Percentiles rank a stretch among this genome's conserved stretches.
phyloP scores from a whole-genome alignment of 2,113 vertebrate species.

The rat (Rattus norvegicus) region DNA sequence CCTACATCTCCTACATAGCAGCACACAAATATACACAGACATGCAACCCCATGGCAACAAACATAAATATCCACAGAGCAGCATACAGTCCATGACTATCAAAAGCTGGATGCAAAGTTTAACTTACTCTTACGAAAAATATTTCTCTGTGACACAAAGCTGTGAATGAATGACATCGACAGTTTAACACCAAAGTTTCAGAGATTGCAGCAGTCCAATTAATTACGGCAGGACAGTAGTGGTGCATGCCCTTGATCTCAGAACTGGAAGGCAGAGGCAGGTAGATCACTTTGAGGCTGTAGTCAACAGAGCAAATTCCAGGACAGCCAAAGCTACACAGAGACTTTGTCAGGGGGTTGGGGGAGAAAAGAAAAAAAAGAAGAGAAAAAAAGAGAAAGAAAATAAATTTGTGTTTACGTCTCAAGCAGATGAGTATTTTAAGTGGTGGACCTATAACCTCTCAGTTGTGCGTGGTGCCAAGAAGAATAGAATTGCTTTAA shows the following conservation, averaged over 20 bases:
- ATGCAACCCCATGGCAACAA: background rate
- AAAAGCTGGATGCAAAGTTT: background rate
- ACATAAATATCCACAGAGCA: background rate
- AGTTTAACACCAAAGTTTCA: slow-evolving; percentile 41
- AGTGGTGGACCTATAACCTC: slow-evolving; percentile 71
- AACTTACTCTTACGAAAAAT: slow-evolving; percentile 28
- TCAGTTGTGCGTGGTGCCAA: slow-evolving; percentile 68
- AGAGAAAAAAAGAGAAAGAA: no score
- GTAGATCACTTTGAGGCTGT: background rate
- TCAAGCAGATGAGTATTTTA: slow-evolving; percentile 72
- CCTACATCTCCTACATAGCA: background rate
- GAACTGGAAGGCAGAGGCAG: background rate
- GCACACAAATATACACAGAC: background rate
- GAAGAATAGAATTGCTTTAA: slow-evolving; percentile 77
- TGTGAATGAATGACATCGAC: slow-evolving; percentile 28
- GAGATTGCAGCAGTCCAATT: slow-evolving; percentile 58
- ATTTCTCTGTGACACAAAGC: slow-evolving; percentile 29
- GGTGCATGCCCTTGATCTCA: background rate
- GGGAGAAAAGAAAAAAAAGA: background rate
- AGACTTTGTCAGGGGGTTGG: background rate
- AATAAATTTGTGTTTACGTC: slow-evolving; percentile 65
- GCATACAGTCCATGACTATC: background rate
- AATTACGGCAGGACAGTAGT: background rate
- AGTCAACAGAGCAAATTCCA: background rate
- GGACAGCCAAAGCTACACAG: background rate